Evolutionary conservation across 2,888 invertebrate species (phyloP).

Genomic region (Ochlodes sylvanus): DNA sequence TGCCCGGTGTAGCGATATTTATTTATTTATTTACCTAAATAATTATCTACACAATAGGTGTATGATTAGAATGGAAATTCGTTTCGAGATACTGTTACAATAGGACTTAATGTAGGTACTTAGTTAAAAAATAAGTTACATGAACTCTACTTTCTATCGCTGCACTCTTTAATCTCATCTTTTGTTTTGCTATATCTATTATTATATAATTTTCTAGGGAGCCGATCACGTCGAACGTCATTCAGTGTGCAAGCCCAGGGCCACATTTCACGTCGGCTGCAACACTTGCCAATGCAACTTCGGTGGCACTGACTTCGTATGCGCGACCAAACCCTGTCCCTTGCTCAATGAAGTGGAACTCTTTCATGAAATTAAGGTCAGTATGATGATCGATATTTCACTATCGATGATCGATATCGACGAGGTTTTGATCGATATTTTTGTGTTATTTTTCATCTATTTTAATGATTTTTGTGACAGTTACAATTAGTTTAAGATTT

Average conservation of each 20-base stretch:
- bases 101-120: too few species aligned
- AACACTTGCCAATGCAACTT: slow-evolving; percentile 75
- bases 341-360: slow-evolving; percentile 73
- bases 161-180: background rate
- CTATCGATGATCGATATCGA: too few species aligned
- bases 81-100: too few species aligned
- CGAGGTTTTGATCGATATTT: background rate
- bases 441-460: background rate
- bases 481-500: too few species aligned
- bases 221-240: slow-evolving; percentile 69
- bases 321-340: slow-evolving; percentile 78
- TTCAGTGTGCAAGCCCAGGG: slow-evolving; percentile 70
- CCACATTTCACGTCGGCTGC: slow-evolving; percentile 72
- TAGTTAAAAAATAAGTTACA: too few species aligned
- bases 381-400: too few species aligned
- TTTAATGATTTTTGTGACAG: background rate
- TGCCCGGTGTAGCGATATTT: too few species aligned
- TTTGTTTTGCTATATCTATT: background rate
- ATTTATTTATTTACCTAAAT: too few species aligned
- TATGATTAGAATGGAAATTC: too few species aligned
- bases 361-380: slow-evolving; percentile 69
- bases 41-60: too few species aligned
- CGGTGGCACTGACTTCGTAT: slow-evolving; percentile 70
- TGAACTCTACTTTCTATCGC: background rate
- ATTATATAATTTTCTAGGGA: slow-evolving; percentile 53